phyloP scores from a whole-genome alignment of 2,888 invertebrate species.

The Elysia crispata region DNA sequence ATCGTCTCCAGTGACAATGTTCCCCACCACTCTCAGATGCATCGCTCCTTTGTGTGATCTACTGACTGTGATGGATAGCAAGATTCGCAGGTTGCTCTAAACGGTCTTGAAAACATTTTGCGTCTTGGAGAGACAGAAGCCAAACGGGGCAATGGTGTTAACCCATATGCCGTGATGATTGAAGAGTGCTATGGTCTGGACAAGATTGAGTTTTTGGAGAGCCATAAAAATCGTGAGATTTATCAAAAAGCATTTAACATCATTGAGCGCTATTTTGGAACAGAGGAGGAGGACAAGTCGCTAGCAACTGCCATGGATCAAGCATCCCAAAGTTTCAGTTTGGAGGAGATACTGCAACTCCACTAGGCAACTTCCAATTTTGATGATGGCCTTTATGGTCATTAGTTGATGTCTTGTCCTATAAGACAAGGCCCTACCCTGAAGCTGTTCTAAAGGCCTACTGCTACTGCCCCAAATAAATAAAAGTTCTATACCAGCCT shows the following conservation, averaged over 20 bases:
- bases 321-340: slow-evolving; percentile 70
- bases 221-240: slow-evolving; percentile 96
- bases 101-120: slow-evolving; percentile 95
- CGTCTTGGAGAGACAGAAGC: slow-evolving; percentile 91
- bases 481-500: too few relatives aligned
- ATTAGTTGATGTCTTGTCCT: neutral
- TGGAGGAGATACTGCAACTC: slow-evolving; percentile 60
- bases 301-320: slow-evolving; percentile 84
- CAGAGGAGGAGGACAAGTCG: slow-evolving; percentile 86
- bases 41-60: slow-evolving; percentile 94
- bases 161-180: slow-evolving; percentile 92
- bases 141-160: slow-evolving; percentile 82
- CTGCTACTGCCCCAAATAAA: too few relatives aligned
- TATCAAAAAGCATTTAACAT: slow-evolving; percentile 98
- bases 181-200: slow-evolving; percentile 98
- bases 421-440: neutral
- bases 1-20: slow-evolving; percentile 98
- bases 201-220: slow-evolving; percentile 98
- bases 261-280: slow-evolving; percentile 95
- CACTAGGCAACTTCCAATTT: slow-evolving; percentile 70
- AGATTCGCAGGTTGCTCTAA: slow-evolving; percentile 95
- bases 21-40: slow-evolving; percentile 96
- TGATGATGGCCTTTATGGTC: slow-evolving; percentile 52
- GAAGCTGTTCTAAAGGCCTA: neutral
- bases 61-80: slow-evolving; percentile 93